A percentile compares a stretch with the other conserved stretches of the same genome.
Evolutionary conservation across 2,888 invertebrate species (phyloP).

Genomic region (Tanaodytes sp.): DNA sequence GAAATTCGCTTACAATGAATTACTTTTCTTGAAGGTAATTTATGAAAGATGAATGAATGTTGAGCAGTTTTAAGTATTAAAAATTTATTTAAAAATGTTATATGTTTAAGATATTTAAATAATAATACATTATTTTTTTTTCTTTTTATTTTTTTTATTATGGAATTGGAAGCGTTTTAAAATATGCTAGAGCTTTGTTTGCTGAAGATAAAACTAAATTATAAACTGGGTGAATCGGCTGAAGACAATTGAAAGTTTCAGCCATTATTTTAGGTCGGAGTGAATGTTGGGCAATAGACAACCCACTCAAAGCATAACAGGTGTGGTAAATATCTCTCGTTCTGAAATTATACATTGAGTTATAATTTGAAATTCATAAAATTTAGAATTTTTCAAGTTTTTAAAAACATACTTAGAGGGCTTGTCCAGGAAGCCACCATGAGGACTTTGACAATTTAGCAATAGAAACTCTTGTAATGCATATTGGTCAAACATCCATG

Average conservation of each 20-base stretch:
- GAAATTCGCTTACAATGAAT: too few relatives aligned
- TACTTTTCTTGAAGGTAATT: too few relatives aligned
- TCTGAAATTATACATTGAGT: slow-evolving; percentile 77
- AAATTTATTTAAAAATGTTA: too few relatives aligned
- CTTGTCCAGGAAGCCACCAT: slow-evolving; percentile 95
- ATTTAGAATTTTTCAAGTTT: too few relatives aligned
- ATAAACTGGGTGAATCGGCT: slow-evolving; percentile 66
- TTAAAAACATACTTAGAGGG: slow-evolving; percentile 86
- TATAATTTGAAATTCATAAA: too few relatives aligned
- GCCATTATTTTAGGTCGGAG: slow-evolving; percentile 68
- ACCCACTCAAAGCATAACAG: slow-evolving; percentile 95
- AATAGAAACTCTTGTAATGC: slow-evolving; percentile 96
- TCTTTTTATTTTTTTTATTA: too few relatives aligned
- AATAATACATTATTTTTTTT: too few relatives aligned
- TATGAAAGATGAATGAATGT: too few relatives aligned
- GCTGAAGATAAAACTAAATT: slow-evolving; percentile 66
- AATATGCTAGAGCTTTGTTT: slow-evolving; percentile 63
- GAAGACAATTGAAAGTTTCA: slow-evolving; percentile 63
- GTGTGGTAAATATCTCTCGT: slow-evolving; percentile 95
- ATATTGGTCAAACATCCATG: slow-evolving; percentile 87
- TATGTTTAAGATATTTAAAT: too few relatives aligned
- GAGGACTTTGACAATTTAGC: slow-evolving; percentile 89
- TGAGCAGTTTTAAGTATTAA: too few relatives aligned
- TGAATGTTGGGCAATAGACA: slow-evolving; percentile 91
- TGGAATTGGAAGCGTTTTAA: too few relatives aligned